Percentiles rank a stretch among this genome's conserved stretches.
Evolutionary conservation across 2,113 vertebrate genomes (phyloP).

Genomic region (Rhinoptilus africanus): DNA sequence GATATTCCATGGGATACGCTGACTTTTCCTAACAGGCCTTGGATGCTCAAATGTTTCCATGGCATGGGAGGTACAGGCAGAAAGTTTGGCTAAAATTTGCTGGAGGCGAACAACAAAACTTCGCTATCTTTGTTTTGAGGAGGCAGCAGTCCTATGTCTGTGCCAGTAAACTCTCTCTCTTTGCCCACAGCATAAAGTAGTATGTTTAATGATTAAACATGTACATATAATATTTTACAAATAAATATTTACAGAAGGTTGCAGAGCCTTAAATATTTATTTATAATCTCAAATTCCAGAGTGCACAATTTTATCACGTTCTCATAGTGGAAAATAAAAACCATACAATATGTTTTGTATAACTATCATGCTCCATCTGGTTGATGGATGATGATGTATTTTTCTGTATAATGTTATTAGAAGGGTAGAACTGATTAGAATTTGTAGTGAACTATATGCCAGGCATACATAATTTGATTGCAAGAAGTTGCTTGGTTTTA

Average conservation of each 20-base stretch:
- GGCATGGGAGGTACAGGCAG: neutral
- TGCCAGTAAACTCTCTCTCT: neutral
- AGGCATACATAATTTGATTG: slow-evolving; percentile 70
- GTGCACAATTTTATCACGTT: slow-evolving; percentile 26
- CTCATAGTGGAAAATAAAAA: slow-evolving; percentile 35
- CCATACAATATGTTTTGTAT: slow-evolving; percentile 45
- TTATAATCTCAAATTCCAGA: slow-evolving; percentile 27
- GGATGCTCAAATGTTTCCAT: neutral
- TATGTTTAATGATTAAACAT: neutral
- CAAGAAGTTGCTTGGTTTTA: slow-evolving; percentile 62
- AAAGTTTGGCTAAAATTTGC: neutral
- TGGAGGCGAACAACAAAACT: neutral
- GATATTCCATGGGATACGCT: neutral
- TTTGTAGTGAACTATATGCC: slow-evolving; percentile 58
- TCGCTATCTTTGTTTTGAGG: neutral
- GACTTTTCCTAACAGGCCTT: neutral
- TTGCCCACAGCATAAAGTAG: neutral
- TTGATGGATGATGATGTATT: slow-evolving; percentile 65
- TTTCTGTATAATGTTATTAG: slow-evolving; percentile 70
- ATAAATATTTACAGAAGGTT: slow-evolving; percentile 45
- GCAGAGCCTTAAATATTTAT: slow-evolving; percentile 32
- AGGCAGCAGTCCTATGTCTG: neutral
- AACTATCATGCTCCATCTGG: slow-evolving; percentile 64
- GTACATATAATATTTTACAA: slow-evolving; percentile 15
- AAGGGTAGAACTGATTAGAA: slow-evolving; percentile 67